phyloP scores from a whole-genome alignment of 2,797 vertebrate species.

The Alosa sapidissima region DNA sequence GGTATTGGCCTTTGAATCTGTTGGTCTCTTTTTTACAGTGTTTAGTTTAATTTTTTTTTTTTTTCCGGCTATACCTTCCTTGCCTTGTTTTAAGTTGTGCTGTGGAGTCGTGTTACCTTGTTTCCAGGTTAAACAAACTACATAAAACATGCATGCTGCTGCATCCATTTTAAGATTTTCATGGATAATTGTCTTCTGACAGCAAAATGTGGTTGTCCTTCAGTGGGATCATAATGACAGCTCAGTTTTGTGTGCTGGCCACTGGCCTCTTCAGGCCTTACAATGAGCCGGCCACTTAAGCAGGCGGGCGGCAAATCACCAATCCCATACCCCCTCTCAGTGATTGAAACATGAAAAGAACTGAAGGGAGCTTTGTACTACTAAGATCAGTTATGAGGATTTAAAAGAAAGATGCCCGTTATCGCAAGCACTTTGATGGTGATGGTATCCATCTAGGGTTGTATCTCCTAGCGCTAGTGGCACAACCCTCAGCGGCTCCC shows the following conservation, averaged over 20 bases:
- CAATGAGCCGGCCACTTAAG: conserved; percentile 74
- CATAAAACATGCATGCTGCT: not conserved
- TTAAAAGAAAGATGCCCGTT: conserved; percentile 60
- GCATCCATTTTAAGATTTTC: not conserved
- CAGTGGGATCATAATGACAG: conserved; percentile 58
- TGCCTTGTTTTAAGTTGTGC: too few relatives aligned
- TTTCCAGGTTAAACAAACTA: not conserved
- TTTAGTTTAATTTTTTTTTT: too few relatives aligned
- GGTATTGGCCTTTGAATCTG: too few relatives aligned
- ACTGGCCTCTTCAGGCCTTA: conserved; percentile 67
- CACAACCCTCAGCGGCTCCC: too few relatives aligned
- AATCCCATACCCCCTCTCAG: conserved; percentile 62
- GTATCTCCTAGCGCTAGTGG: not conserved
- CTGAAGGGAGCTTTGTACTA: conserved; percentile 75
- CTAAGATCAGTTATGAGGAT: conserved; percentile 75
- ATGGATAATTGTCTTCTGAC: not conserved
- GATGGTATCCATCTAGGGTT: not conserved
- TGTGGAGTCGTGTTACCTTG: not conserved
- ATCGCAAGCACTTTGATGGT: not conserved
- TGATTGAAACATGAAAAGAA: conserved; percentile 80
- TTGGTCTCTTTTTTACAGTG: too few relatives aligned
- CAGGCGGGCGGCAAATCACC: conserved; percentile 62
- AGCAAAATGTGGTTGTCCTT: conserved; percentile 61
- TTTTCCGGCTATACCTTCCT: too few relatives aligned
- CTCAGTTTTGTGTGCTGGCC: conserved; percentile 66